These are phyloP conservation scores for Ispidina lecontei DNA, from an alignment of 2,797 vertebrate genomes.

Conservation along the genomic window DNA sequence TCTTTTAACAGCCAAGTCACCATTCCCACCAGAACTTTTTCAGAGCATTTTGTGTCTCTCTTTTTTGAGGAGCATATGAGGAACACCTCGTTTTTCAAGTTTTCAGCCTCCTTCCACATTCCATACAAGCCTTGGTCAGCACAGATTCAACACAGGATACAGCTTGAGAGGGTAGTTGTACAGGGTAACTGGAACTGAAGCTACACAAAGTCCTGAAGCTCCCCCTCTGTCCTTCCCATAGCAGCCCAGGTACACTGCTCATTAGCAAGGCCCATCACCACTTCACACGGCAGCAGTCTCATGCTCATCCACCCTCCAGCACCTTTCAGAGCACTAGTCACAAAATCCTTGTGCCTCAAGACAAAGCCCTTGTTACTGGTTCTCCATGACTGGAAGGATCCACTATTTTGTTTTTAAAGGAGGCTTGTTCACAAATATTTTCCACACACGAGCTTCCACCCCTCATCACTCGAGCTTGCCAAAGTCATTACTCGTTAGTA, in stretches of 20 bases:
- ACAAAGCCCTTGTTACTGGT: neutral
- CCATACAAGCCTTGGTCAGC: neutral
- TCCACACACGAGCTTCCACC: neutral
- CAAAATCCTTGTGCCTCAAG: accelerated
- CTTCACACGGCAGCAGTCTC: neutral
- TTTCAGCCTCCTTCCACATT: neutral
- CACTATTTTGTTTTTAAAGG: neutral
- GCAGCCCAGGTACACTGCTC: neutral
- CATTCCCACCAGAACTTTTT: neutral
- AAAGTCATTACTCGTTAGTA: neutral
- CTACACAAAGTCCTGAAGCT: neutral
- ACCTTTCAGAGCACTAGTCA: neutral
- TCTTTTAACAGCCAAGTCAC: neutral
- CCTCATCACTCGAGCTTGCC: too few species aligned
- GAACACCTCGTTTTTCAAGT: neutral
- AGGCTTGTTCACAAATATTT: neutral
- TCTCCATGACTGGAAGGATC: neutral
- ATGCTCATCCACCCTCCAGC: neutral
- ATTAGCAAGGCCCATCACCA: neutral
- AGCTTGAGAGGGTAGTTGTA: neutral
- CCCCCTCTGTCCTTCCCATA: neutral
- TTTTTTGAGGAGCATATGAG: neutral
- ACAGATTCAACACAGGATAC: neutral
- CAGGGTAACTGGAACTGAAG: neutral
- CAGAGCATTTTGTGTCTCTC: neutral